Percentiles rank a stretch among this genome's conserved stretches.
Evolutionary conservation across 2,888 invertebrate genomes (phyloP).

Genomic region (Cephus rjabovi): DNA sequence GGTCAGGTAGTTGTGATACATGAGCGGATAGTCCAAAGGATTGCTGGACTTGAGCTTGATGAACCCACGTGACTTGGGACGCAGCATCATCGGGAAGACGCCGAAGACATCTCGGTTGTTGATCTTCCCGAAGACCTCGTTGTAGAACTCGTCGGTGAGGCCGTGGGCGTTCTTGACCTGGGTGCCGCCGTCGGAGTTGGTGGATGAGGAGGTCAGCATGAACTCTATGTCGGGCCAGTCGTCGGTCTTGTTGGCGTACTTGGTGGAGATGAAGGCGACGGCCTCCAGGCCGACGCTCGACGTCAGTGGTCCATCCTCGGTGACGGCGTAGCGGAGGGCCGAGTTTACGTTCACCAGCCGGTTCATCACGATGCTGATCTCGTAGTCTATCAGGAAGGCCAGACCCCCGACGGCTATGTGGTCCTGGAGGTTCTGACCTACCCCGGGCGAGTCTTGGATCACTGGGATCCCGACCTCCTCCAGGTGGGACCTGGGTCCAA

Average conservation of each 20-base stretch:
- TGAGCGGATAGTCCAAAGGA: conserved; percentile 82
- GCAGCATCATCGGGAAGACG: conserved; percentile 88
- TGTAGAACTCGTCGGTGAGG: conserved; percentile 83
- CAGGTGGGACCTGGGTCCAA: conserved; percentile 84
- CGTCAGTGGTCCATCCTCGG: conserved; percentile 89
- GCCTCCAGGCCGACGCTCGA: conserved; percentile 89
- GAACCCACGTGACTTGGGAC: conserved; percentile 87
- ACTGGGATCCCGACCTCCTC: conserved; percentile 78
- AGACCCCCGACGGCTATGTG: conserved; percentile 90
- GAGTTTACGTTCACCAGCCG: conserved; percentile 86
- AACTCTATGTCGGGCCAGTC: conserved; percentile 95
- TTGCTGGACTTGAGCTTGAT: conserved; percentile 77
- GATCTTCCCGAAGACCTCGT: conserved; percentile 79
- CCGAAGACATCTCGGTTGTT: conserved; percentile 83
- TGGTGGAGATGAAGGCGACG: conserved; percentile 88
- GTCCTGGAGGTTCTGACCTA: conserved; percentile 89
- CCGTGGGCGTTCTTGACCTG: conserved; percentile 86
- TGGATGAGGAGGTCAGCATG: conserved; percentile 87
- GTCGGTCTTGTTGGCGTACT: conserved; percentile 86
- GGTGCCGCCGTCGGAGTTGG: conserved; percentile 86
- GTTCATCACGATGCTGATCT: conserved; percentile 83
- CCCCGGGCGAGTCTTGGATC: conserved; percentile 82
- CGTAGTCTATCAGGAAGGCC: conserved; percentile 83
- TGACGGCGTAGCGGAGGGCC: conserved; percentile 84
- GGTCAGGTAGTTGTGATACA: conserved; percentile 93